phyloP scores from a whole-genome alignment of 2,797 vertebrate genomes.

The Cetoscarus ocellatus region DNA sequence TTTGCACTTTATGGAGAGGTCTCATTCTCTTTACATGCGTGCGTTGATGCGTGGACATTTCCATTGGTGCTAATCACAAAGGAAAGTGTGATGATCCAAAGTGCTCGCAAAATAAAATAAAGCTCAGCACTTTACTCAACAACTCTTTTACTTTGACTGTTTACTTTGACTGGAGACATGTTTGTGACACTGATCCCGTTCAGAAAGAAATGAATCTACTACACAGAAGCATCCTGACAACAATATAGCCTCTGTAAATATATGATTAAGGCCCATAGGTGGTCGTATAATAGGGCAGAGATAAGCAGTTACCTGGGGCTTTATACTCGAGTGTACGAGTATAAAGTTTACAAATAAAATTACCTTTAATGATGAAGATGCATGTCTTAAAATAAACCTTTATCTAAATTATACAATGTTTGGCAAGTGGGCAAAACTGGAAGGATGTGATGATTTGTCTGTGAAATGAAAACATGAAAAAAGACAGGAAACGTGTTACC shows the following conservation, averaged over 20 bases:
- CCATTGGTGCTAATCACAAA: constrained; percentile 85
- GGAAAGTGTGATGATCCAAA: constrained; percentile 75
- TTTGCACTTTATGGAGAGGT: constrained; percentile 81
- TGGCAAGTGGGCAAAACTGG: too few relatives aligned
- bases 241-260: neutral
- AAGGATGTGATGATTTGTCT: too few relatives aligned
- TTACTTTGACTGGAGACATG: constrained; percentile 43
- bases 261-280: too few relatives aligned
- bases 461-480: too few relatives aligned
- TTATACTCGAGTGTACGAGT: too few relatives aligned
- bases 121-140: constrained; percentile 78
- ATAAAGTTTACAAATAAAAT: too few relatives aligned
- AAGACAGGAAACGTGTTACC: too few relatives aligned
- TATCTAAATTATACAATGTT: too few relatives aligned
- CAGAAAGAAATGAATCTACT: constrained; percentile 3
- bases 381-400: too few relatives aligned
- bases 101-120: constrained; percentile 80
- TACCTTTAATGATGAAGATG: too few relatives aligned
- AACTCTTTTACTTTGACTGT: constrained; percentile 55
- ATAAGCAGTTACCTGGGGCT: too few relatives aligned
- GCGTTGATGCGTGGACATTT: constrained; percentile 78
- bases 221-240: constrained; percentile 38
- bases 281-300: too few relatives aligned
- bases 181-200: constrained; percentile 35
- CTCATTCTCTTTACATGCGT: constrained; percentile 77